Percentiles rank a stretch among this genome's conserved stretches.
phyloP scores from a whole-genome alignment of 2,113 vertebrate genomes.

The Tiliqua scincoides region DNA sequence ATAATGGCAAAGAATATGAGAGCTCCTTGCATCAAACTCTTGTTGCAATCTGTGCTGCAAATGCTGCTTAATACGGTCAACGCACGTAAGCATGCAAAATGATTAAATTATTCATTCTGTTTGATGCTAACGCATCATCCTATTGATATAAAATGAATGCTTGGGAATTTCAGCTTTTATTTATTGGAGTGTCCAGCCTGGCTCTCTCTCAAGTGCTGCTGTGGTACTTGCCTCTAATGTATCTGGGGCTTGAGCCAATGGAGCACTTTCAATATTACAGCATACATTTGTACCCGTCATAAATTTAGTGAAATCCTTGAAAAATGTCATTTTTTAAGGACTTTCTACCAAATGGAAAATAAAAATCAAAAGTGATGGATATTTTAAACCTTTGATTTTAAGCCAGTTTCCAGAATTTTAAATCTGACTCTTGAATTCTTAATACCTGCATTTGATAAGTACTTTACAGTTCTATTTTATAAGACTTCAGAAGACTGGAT shows the following conservation, averaged over 20 bases:
- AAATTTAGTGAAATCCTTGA: constrained; percentile 3
- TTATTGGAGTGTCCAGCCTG: background rate
- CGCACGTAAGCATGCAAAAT: background rate
- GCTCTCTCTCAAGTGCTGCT: background rate
- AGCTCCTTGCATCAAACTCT: background rate
- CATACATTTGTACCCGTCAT: background rate
- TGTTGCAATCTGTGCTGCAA: background rate
- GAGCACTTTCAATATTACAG: constrained; percentile 15
- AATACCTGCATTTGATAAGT: background rate
- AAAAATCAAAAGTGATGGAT: background rate
- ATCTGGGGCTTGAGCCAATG: constrained; percentile 5
- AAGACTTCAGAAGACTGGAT: background rate
- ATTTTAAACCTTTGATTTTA: constrained; percentile 1
- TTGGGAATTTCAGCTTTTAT: background rate
- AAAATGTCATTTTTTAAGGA: background rate
- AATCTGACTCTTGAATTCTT: background rate
- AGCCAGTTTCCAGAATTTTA: background rate
- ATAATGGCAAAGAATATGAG: background rate
- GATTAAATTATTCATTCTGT: background rate
- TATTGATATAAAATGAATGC: background rate
- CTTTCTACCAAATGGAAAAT: background rate
- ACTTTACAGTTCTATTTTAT: background rate
- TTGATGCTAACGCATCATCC: background rate
- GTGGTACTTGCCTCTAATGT: background rate
- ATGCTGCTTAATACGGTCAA: background rate